These are phyloP conservation scores for Vollenhovia emeryi DNA, from an alignment of 1,140 invertebrate species.

Conservation along the genomic window DNA sequence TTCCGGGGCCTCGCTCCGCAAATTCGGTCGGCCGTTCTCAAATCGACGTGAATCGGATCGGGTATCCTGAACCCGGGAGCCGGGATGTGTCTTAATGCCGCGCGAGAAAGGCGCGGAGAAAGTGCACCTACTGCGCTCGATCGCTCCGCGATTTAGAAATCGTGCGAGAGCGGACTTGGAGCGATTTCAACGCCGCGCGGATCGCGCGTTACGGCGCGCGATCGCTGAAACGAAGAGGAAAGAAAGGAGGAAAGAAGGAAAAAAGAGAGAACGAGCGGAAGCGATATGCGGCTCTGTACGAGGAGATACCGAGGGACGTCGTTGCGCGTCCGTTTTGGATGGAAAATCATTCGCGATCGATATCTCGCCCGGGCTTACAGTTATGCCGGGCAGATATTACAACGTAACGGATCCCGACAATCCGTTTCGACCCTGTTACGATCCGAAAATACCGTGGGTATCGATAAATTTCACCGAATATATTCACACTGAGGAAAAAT, in stretches of 20 bases:
- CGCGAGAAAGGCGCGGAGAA: constrained; percentile 68
- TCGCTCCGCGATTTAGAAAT: constrained; percentile 66
- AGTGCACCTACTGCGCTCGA: constrained; percentile 61
- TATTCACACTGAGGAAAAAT: no score
- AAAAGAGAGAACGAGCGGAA: constrained; percentile 25
- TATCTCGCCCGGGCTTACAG: background rate
- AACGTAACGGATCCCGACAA: background rate
- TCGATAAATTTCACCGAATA: no score
- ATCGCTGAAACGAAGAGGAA: constrained; percentile 41
- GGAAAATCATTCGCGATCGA: constrained; percentile 12
- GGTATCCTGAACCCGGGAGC: constrained; percentile 46
- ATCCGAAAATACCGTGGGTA: background rate
- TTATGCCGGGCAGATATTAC: background rate
- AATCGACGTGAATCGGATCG: constrained; percentile 64
- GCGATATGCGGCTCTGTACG: background rate
- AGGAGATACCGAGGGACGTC: background rate
- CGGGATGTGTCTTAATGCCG: constrained; percentile 51
- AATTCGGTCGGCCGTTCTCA: constrained; percentile 68
- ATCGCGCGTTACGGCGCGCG: constrained; percentile 61
- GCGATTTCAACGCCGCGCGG: constrained; percentile 55
- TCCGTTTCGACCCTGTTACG: background rate
- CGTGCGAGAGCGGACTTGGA: constrained; percentile 64
- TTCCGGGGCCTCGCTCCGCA: constrained; percentile 42
- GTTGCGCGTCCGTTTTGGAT: background rate
- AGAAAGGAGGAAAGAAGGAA: background rate